phyloP scores from a whole-genome alignment of 1,140 invertebrate species.

The Ganaspis sp. region DNA sequence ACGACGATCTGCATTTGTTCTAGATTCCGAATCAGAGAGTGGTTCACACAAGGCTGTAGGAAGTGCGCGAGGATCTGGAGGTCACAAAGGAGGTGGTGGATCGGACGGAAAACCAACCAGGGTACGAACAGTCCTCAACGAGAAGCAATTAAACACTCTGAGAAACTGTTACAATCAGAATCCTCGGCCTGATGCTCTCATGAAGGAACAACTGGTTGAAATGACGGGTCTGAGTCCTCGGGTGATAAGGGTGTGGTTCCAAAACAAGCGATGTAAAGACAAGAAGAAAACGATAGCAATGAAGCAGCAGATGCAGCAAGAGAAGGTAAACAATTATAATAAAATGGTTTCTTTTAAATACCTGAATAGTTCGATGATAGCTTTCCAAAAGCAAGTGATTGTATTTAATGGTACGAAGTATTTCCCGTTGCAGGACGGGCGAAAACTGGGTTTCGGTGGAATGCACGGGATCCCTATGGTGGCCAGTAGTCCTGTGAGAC shows the following conservation, averaged over 20 bases:
- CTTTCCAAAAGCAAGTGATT: background rate
- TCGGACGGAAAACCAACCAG: constrained; percentile 96
- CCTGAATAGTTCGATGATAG: background rate
- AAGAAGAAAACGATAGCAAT: constrained; percentile 98
- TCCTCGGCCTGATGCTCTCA: constrained; percentile 97
- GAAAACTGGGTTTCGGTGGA: constrained; percentile 91
- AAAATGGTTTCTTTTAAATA: background rate
- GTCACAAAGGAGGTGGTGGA: constrained; percentile 79
- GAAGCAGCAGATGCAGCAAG: constrained; percentile 94
- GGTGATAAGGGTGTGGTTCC: constrained; percentile 99
- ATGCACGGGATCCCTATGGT: constrained; percentile 98
- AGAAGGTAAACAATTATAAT: constrained; percentile 85
- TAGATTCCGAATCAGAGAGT: constrained; percentile 90
- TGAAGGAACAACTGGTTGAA: constrained; percentile 99
- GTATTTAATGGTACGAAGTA: constrained; percentile 56
- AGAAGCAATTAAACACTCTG: constrained; percentile 98
- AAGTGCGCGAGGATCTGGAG: constrained; percentile 70
- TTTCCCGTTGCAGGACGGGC: constrained; percentile 86
- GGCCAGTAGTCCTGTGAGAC: constrained; percentile 94
- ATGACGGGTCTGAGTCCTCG: constrained; percentile 97
- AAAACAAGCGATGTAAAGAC: constrained; percentile 99
- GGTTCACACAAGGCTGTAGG: constrained; percentile 87
- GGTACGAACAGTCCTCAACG: constrained; percentile 97
- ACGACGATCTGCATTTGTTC: constrained; percentile 55
- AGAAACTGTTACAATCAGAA: constrained; percentile 97